These are phyloP conservation scores for Sminthurides bifidus DNA, from an alignment of 1,140 invertebrate species.

Conservation along the genomic window DNA sequence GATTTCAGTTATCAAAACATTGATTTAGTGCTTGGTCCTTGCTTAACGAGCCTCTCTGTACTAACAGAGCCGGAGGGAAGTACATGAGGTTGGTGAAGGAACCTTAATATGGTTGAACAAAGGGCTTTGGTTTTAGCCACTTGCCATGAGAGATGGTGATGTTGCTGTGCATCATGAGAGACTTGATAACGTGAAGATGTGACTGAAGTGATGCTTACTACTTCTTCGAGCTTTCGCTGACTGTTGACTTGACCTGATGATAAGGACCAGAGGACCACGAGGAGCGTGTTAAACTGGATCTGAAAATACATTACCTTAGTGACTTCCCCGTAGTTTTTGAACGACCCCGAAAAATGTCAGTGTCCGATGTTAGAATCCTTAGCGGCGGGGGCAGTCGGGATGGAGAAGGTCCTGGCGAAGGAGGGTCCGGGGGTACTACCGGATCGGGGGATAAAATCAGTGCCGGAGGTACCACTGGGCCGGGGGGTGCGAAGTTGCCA, in stretches of 20 bases:
- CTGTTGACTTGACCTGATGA: background rate
- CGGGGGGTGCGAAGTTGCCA: conserved; percentile 44
- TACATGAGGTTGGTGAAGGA: too few species aligned
- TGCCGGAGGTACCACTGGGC: conserved; percentile 28
- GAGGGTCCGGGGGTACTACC: conserved; percentile 31
- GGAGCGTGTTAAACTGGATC: background rate
- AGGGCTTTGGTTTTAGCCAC: too few species aligned
- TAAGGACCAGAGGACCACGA: background rate
- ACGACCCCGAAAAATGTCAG: conserved; percentile 7
- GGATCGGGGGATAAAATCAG: conserved; percentile 1
- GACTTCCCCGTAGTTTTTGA: background rate
- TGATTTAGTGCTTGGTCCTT: too few species aligned
- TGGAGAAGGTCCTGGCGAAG: conserved; percentile 1
- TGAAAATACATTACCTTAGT: background rate
- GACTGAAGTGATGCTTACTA: too few species aligned
- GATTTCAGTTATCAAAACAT: too few species aligned
- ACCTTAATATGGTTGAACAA: too few species aligned
- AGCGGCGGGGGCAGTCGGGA: background rate
- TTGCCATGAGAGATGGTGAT: too few species aligned
- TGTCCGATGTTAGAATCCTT: conserved; percentile 10
- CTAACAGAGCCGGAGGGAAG: too few species aligned
- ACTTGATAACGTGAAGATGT: too few species aligned
- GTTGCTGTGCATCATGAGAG: too few species aligned
- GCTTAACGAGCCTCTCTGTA: too few species aligned
- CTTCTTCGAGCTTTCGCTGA: too few species aligned